Evolutionary conservation across 2,113 vertebrate genomes (phyloP).

Genomic region (Nettapus auritus): DNA sequence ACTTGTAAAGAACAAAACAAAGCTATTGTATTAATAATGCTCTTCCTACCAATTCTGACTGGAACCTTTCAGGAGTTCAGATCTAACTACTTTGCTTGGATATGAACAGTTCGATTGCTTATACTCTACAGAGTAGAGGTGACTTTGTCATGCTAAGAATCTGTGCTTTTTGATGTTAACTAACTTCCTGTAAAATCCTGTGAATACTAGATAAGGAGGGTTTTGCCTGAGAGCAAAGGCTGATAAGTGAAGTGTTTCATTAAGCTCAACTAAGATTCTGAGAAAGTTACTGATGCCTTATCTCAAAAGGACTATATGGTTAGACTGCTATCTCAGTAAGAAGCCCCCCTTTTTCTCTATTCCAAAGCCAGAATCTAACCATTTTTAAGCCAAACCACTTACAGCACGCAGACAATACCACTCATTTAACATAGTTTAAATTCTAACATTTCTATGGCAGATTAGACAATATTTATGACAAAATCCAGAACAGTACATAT

Average conservation of each 20-base stretch:
- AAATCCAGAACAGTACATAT: background rate
- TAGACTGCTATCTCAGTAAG: constrained; percentile 42
- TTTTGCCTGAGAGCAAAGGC: constrained; percentile 54
- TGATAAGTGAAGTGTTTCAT: constrained; percentile 57
- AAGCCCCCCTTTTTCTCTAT: background rate
- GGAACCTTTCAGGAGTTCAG: background rate
- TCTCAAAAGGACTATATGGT: constrained; percentile 37
- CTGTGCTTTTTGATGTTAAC: constrained; percentile 56
- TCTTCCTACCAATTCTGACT: background rate
- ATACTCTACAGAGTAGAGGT: constrained; percentile 7
- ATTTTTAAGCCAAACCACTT: constrained; percentile 31
- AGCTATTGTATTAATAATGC: background rate
- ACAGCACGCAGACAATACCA: constrained; percentile 20
- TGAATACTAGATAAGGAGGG: constrained; percentile 46
- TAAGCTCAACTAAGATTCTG: constrained; percentile 58
- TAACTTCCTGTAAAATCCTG: constrained; percentile 53
- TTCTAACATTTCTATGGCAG: background rate
- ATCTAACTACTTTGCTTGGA: background rate
- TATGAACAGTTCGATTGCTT: background rate
- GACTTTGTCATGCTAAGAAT: constrained; percentile 52
- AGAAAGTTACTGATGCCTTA: constrained; percentile 61
- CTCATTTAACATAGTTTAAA: background rate
- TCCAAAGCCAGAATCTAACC: constrained; percentile 23
- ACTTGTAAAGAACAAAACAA: background rate
- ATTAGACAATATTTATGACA: background rate